Conservation (phyloP, 2,888 invertebrate species). For the Noctua pronuba region DNA sequence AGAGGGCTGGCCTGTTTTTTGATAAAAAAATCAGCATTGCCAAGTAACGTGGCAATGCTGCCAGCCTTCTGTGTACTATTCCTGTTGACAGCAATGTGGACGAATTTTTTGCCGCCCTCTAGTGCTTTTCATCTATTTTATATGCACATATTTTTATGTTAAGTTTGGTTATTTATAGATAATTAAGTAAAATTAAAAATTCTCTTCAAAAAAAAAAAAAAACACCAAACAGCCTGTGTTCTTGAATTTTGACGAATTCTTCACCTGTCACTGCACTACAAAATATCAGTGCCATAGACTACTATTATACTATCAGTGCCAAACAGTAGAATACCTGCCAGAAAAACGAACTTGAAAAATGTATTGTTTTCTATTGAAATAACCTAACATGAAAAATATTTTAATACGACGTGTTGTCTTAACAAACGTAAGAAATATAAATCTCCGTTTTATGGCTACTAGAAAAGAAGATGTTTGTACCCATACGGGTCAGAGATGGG, state of each 20-base stretch:
- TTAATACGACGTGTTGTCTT: slow-evolving; percentile 11
- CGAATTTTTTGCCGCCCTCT: no score
- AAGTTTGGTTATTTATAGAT: no score
- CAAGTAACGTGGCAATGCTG: no score
- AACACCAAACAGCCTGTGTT: neutral
- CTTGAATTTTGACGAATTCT: neutral
- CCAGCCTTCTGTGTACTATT: no score
- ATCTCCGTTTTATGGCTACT: slow-evolving; percentile 36
- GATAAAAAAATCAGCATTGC: no score
- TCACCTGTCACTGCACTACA: neutral
- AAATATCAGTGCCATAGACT: neutral
- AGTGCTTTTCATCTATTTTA: no score
- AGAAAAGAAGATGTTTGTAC: slow-evolving; percentile 46
- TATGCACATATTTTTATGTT: no score
- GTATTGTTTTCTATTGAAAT: neutral
- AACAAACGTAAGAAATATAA: slow-evolving; percentile 5
- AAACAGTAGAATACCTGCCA: neutral
- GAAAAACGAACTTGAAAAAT: slow-evolving; percentile 3
- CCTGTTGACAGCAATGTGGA: no score
- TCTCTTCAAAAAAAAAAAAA: no score
- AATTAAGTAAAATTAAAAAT: no score
- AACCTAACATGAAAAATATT: slow-evolving; percentile 15
- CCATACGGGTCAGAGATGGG: slow-evolving; percentile 47
- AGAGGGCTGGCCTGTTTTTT: no score
- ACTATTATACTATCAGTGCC: no score